Conservation (phyloP, 2,113 vertebrate genomes). For the Mobula hypostoma region DNA sequence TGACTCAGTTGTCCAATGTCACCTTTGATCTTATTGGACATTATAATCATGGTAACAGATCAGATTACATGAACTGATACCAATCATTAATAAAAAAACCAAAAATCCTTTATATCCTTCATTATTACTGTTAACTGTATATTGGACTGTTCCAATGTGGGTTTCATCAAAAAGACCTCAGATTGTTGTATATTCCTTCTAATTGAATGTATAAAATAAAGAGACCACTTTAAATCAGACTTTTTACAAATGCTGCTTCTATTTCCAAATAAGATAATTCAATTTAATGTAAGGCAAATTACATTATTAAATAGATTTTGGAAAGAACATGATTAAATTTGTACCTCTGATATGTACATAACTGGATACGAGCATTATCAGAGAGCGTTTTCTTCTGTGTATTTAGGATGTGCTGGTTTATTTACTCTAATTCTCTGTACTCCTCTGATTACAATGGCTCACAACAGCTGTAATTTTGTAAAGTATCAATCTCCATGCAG, state of each 20-base stretch:
- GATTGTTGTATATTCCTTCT: neutral
- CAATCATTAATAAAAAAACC: neutral
- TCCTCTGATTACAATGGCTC: neutral
- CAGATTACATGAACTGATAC: neutral
- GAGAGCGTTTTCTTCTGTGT: neutral
- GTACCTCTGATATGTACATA: neutral
- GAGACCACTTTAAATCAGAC: neutral
- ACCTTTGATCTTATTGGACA: neutral
- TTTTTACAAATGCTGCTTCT: neutral
- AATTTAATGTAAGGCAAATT: neutral
- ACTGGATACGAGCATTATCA: neutral
- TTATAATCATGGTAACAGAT: neutral
- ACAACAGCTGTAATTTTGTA: neutral
- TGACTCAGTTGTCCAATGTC: neutral
- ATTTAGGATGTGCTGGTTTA: neutral
- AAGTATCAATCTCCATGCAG: neutral
- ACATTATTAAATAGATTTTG: neutral
- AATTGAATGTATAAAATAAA: neutral
- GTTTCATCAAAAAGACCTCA: neutral
- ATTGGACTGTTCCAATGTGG: neutral
- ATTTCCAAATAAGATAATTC: neutral
- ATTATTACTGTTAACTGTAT: neutral
- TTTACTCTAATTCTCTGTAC: neutral
- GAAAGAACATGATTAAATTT: constrained; percentile 5
- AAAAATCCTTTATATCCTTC: neutral